phyloP scores from a whole-genome alignment of 2,113 vertebrate genomes.

The Epinephelus lanceolatus region DNA sequence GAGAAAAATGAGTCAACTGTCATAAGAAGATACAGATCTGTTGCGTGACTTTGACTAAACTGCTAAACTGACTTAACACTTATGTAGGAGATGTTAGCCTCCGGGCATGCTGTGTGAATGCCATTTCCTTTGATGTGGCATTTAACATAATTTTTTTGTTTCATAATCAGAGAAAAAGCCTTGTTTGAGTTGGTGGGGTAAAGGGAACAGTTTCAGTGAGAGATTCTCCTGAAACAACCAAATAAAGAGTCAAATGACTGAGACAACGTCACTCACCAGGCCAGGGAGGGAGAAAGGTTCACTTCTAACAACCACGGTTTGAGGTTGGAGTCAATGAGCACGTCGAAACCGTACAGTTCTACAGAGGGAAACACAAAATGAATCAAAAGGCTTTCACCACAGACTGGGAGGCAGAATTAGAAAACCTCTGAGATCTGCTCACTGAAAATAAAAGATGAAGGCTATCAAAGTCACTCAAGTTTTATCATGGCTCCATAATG shows the following conservation, averaged over 20 bases:
- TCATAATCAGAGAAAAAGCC: constrained; percentile 27
- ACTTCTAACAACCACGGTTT: constrained; percentile 99
- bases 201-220: constrained; percentile 18
- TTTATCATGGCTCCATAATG: constrained; percentile 58
- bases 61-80: constrained; percentile 13
- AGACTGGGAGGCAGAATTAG: constrained; percentile 39
- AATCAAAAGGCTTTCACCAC: constrained; percentile 45
- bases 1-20: constrained; percentile 24
- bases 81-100: not conserved
- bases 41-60: constrained; percentile 30
- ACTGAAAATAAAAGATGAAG: constrained; percentile 45
- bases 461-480: constrained; percentile 50
- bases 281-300: constrained; percentile 96
- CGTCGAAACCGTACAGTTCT: constrained; percentile 99
- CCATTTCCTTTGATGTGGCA: constrained; percentile 32
- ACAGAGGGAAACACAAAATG: constrained; percentile 73
- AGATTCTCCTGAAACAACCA: constrained; percentile 39
- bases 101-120: not conserved
- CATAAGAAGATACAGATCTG: constrained; percentile 41
- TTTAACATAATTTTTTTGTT: not conserved
- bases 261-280: constrained; percentile 89
- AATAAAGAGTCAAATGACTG: constrained; percentile 17
- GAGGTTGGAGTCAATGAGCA: constrained; percentile 95
- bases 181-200: constrained; percentile 9
- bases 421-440: constrained; percentile 21